phyloP scores from a whole-genome alignment of 2,113 vertebrate species.

The Chiloscyllium plagiosum region DNA sequence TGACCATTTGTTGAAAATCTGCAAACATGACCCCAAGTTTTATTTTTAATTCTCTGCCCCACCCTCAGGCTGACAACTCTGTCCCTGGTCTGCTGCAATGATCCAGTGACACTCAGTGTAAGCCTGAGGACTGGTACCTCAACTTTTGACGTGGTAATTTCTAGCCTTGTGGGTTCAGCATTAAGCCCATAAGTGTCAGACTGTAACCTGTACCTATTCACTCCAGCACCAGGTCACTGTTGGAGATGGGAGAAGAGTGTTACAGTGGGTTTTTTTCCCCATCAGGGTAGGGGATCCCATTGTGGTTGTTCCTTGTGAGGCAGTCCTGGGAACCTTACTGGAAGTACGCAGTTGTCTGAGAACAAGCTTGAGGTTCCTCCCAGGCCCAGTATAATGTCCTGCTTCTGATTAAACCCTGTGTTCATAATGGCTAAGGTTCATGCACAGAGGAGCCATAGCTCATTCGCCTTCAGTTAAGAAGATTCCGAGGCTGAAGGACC shows the following conservation, averaged over 20 bases:
- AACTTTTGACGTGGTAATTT: too few species aligned
- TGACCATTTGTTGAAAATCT: too few species aligned
- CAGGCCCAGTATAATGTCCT: background rate
- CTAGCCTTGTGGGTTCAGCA: too few species aligned
- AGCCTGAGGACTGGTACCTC: too few species aligned
- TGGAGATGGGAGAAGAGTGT: background rate
- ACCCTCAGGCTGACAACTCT: too few species aligned
- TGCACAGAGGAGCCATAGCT: background rate
- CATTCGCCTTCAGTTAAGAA: background rate
- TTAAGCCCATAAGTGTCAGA: too few species aligned
- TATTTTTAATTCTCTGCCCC: too few species aligned
- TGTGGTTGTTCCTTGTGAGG: background rate
- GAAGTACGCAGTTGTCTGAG: background rate
- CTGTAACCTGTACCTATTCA: too few species aligned
- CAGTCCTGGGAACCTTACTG: background rate
- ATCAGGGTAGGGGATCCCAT: background rate
- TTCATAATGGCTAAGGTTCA: background rate
- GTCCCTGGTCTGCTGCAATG: too few species aligned
- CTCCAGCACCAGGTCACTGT: background rate
- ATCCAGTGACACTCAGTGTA: too few species aligned
- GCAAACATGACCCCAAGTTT: too few species aligned
- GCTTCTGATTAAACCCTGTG: background rate
- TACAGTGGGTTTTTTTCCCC: background rate
- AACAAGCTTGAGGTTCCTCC: background rate
- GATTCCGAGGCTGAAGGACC: background rate